Evolutionary conservation across 2,888 invertebrate species (phyloP).

Genomic region (Drosophila maculinotata): DNA sequence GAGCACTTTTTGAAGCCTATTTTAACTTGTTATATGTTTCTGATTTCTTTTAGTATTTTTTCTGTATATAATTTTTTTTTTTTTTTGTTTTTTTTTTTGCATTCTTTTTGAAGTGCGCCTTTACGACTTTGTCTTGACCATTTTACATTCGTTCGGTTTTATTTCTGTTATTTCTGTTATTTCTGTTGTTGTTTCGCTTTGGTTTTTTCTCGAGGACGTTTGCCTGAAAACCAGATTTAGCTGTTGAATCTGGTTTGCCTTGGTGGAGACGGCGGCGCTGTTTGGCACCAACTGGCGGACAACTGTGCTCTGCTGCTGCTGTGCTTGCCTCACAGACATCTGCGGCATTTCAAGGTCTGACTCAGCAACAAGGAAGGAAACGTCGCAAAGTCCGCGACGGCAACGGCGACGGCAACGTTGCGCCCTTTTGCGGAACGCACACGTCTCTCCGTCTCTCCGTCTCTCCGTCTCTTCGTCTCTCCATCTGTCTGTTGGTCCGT

Average conservation of each 20-base stretch:
- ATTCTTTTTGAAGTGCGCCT: slow-evolving; percentile 39
- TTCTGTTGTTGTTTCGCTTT: slow-evolving; percentile 34
- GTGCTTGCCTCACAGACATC: slow-evolving; percentile 60
- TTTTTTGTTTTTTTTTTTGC: slow-evolving; percentile 18
- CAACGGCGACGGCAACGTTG: slow-evolving; percentile 22
- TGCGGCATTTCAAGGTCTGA: slow-evolving; percentile 77
- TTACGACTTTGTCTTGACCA: slow-evolving; percentile 50
- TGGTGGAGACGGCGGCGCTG: slow-evolving; percentile 46
- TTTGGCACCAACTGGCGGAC: slow-evolving; percentile 1
- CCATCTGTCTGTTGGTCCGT: neutral
- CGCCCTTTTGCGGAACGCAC: slow-evolving; percentile 62
- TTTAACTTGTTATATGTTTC: slow-evolving; percentile 24
- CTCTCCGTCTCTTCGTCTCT: neutral
- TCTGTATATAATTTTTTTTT: slow-evolving; percentile 4
- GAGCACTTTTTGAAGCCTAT: slow-evolving; percentile 12
- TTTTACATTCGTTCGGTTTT: slow-evolving; percentile 53
- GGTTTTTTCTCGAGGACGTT: slow-evolving; percentile 69
- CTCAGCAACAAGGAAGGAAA: slow-evolving; percentile 73
- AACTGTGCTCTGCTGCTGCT: neutral
- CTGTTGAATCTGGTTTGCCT: slow-evolving; percentile 75
- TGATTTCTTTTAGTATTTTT: slow-evolving; percentile 15
- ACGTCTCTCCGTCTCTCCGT: slow-evolving; percentile 3
- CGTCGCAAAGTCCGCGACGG: slow-evolving; percentile 14
- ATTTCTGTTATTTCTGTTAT: slow-evolving; percentile 22
- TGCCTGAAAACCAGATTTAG: slow-evolving; percentile 71